These are phyloP conservation scores for Poecilia wingei DNA, from an alignment of 2,797 vertebrate species.

Conservation along the genomic window DNA sequence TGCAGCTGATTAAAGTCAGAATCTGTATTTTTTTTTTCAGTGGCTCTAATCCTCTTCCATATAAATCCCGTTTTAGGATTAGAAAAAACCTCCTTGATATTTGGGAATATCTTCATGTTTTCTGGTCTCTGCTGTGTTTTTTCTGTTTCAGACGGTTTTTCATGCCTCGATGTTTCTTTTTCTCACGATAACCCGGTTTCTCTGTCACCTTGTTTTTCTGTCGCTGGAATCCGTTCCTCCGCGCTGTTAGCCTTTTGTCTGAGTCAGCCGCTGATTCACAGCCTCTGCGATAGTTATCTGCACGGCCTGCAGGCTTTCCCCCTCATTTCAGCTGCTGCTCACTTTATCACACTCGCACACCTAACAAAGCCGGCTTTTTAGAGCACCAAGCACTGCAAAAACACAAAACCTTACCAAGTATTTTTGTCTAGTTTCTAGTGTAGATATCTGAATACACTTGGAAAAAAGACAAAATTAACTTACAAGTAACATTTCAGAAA, in stretches of 20 bases:
- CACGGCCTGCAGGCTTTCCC: constrained; percentile 56
- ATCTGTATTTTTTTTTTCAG: not conserved
- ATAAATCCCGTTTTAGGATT: not conserved
- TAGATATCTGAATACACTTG: too few relatives aligned
- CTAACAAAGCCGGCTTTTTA: constrained; percentile 66
- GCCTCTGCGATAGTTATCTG: constrained; percentile 77
- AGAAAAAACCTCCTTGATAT: not conserved
- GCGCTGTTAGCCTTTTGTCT: constrained; percentile 61
- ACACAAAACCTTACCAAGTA: too few relatives aligned
- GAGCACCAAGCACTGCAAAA: constrained; percentile 1
- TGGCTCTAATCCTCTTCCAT: not conserved
- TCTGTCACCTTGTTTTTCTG: constrained; percentile 15
- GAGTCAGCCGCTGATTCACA: constrained; percentile 73
- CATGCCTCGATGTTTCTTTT: constrained; percentile 30
- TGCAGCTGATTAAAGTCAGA: not conserved
- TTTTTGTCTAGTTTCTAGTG: too few relatives aligned
- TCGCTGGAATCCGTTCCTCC: constrained; percentile 22
- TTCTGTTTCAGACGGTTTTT: constrained; percentile 10
- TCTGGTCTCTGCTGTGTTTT: constrained; percentile 25
- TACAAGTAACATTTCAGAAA: too few relatives aligned
- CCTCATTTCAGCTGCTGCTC: constrained; percentile 46
- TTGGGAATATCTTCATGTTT: constrained; percentile 32
- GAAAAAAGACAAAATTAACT: too few relatives aligned
- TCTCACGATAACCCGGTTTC: constrained; percentile 23
- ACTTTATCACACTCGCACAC: constrained; percentile 44